phyloP scores from a whole-genome alignment of 2,888 invertebrate species.

The Leptinotarsa peninsularis region DNA sequence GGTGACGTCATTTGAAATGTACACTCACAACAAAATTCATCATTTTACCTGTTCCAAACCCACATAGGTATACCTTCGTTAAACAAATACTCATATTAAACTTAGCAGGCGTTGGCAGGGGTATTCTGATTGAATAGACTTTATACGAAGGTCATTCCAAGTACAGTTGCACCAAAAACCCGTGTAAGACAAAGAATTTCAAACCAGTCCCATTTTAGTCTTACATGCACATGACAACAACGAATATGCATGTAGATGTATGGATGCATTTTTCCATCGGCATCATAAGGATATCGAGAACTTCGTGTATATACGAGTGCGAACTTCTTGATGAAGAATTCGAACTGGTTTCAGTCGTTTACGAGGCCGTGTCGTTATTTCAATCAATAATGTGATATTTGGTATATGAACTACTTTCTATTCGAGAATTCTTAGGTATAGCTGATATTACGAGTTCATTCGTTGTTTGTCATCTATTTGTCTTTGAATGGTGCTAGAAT shows the following conservation, averaged over 20 bases:
- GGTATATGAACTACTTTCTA: slow-evolving; percentile 35
- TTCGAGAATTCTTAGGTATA: slow-evolving; percentile 28
- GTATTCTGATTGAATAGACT: slow-evolving; percentile 44
- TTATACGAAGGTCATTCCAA: slow-evolving; percentile 40
- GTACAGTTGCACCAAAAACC: slow-evolving; percentile 43
- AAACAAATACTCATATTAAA: slow-evolving; percentile 39
- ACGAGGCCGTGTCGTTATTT: not conserved
- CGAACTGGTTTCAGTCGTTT: not conserved
- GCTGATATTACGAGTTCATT: not conserved
- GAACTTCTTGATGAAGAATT: not conserved
- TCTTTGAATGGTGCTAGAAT: not conserved
- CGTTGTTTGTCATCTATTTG: slow-evolving; percentile 2
- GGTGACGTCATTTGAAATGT: slow-evolving; percentile 5
- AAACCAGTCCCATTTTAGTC: slow-evolving; percentile 40
- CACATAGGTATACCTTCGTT: slow-evolving; percentile 22
- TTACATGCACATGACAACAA: slow-evolving; percentile 39
- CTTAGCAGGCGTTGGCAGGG: slow-evolving; percentile 36
- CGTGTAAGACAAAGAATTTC: slow-evolving; percentile 40
- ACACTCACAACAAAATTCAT: slow-evolving; percentile 24
- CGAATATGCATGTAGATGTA: slow-evolving; percentile 32
- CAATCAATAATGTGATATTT: slow-evolving; percentile 31
- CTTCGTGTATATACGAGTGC: not conserved
- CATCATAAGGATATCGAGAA: slow-evolving; percentile 14
- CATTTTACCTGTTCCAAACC: slow-evolving; percentile 33
- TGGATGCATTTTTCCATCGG: slow-evolving; percentile 22